Conservation (phyloP, 2,797 vertebrate species). For the Microctenopoma steveboyesi region DNA sequence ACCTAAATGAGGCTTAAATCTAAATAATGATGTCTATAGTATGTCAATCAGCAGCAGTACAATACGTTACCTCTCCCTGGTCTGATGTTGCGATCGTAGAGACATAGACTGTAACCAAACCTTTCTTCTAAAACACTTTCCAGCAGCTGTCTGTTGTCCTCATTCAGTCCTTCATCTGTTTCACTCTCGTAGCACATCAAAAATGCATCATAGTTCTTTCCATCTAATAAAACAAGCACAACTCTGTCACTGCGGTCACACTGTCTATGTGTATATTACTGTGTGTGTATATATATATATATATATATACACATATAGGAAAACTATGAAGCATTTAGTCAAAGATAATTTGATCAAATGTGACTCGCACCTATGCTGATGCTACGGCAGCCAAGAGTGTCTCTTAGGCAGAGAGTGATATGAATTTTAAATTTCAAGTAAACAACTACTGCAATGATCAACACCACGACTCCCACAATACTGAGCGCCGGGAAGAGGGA, state of each 20-base stretch:
- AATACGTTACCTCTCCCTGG: conserved; percentile 85
- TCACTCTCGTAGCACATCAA: conserved; percentile 67
- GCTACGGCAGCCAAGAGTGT: conserved; percentile 50
- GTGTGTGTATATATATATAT: too few relatives aligned
- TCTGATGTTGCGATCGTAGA: conserved; percentile 86
- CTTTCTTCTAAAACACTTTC: conserved; percentile 83
- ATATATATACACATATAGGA: background rate
- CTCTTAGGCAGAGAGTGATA: conserved; percentile 66
- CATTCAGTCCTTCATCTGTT: conserved; percentile 45
- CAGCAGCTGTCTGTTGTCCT: conserved; percentile 79
- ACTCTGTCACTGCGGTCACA: background rate
- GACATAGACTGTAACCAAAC: conserved; percentile 87
- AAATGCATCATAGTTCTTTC: conserved; percentile 73
- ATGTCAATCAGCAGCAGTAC: too few relatives aligned
- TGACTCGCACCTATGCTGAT: conserved; percentile 56
- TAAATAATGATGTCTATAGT: background rate
- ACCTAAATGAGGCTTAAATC: background rate
- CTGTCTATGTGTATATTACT: too few relatives aligned
- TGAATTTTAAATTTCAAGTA: conserved; percentile 65
- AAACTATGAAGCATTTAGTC: background rate
- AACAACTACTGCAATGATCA: conserved; percentile 29
- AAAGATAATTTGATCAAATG: background rate
- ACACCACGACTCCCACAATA: background rate
- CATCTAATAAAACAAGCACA: conserved; percentile 63
- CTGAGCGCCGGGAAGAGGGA: conserved; percentile 17